Percentiles rank a stretch among this genome's conserved stretches.
phyloP scores from a whole-genome alignment of 2,888 invertebrate genomes.

The Meandrusa payeni region DNA sequence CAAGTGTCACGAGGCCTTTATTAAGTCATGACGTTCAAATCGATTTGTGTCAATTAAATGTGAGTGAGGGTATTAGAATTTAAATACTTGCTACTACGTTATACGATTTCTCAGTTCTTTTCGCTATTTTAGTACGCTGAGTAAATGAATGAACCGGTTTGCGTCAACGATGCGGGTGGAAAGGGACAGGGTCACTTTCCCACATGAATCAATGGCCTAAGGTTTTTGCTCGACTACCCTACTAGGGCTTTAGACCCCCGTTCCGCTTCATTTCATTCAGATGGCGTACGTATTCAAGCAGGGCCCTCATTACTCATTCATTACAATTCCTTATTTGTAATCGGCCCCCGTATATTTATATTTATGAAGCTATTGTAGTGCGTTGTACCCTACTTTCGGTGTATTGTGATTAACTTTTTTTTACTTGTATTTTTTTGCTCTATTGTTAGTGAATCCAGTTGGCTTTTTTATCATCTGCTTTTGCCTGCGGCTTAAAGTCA shows the following conservation, averaged over 20 bases:
- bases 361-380: conserved; percentile 11
- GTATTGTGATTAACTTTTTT: conserved; percentile 5
- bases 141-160: conserved; percentile 40
- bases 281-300: conserved; percentile 27
- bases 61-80: no score
- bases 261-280: conserved; percentile 18
- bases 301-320: conserved; percentile 26
- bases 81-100: no score
- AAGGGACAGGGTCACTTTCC: conserved; percentile 60
- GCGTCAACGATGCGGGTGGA: conserved; percentile 33
- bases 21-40: no score
- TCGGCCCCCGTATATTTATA: conserved; percentile 16
- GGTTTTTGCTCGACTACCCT: conserved; percentile 44
- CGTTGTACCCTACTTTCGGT: conserved; percentile 1
- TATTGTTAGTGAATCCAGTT: no score
- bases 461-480: no score
- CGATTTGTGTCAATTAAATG: no score
- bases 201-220: conserved; percentile 46
- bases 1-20: no score
- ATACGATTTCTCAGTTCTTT: no score
- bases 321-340: conserved; percentile 23
- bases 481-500: no score
- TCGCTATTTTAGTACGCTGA: no score
- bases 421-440: no score
- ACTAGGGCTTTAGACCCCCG: conserved; percentile 26